Conservation (phyloP, 2,888 invertebrate species). For the Mythimna loreyi region DNA sequence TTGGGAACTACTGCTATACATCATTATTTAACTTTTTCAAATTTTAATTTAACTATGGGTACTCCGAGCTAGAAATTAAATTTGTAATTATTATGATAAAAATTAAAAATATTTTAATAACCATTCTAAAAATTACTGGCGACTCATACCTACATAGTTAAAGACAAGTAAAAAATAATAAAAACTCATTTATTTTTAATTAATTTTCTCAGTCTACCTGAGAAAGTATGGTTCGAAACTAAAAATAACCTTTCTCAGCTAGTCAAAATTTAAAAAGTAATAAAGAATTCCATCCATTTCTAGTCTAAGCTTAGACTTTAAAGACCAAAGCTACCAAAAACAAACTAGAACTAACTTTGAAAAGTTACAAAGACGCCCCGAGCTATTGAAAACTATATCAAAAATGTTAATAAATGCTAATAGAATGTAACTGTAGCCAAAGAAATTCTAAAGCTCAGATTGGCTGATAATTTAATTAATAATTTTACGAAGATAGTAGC, state of each 20-base stretch:
- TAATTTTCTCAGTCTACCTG: neutral
- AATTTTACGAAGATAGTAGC: conserved; percentile 44
- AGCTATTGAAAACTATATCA: conserved; percentile 22
- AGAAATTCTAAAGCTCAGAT: conserved; percentile 65
- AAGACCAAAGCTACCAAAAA: conserved; percentile 1
- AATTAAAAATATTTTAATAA: too few species aligned
- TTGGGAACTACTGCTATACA: too few species aligned
- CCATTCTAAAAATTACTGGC: too few species aligned
- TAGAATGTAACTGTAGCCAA: conserved; percentile 41
- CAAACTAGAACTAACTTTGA: conserved; percentile 16
- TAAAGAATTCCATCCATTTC: neutral
- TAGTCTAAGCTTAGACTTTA: neutral
- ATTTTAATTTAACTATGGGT: too few species aligned
- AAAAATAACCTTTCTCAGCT: neutral
- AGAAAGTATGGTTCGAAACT: neutral
- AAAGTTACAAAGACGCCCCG: conserved; percentile 13
- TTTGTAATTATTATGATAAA: too few species aligned
- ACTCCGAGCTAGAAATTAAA: too few species aligned
- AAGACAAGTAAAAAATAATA: too few species aligned
- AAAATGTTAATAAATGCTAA: conserved; percentile 61
- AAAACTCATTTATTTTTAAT: too few species aligned
- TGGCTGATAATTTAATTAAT: conserved; percentile 68
- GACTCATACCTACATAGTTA: too few species aligned
- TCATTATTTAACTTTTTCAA: too few species aligned
- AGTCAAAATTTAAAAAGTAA: neutral